Evolutionary conservation across 1,140 invertebrate genomes (phyloP).

Genomic region (Drosophila mauritiana): DNA sequence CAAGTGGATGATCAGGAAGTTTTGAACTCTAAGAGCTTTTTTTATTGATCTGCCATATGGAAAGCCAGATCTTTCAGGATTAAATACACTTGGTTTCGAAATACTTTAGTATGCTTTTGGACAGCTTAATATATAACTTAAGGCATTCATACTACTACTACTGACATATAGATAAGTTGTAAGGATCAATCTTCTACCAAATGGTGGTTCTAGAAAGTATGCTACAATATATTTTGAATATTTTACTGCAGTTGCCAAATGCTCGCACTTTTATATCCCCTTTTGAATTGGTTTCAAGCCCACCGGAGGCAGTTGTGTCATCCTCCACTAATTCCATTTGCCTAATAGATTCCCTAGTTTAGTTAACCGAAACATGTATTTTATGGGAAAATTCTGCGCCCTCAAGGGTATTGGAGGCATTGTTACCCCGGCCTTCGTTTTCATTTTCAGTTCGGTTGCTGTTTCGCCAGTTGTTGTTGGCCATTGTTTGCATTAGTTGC

Average conservation of each 20-base stretch:
- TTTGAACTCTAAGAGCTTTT: too few species aligned
- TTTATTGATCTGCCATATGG: too few species aligned
- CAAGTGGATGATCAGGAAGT: too few species aligned
- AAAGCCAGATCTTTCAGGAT: too few species aligned
- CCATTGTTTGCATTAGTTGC: too few species aligned
- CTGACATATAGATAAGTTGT: too few species aligned
- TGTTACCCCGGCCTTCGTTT: slow-evolving; percentile 16
- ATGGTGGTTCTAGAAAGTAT: neutral
- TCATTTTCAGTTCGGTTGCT: slow-evolving; percentile 24
- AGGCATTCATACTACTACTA: too few species aligned
- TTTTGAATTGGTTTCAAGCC: neutral
- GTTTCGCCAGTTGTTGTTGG: slow-evolving; percentile 19
- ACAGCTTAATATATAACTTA: neutral
- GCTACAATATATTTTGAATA: neutral
- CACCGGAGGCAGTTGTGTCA: neutral
- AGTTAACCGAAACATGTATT: neutral
- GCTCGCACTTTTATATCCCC: neutral
- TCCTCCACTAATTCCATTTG: neutral
- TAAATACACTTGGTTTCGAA: too few species aligned
- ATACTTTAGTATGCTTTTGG: neutral
- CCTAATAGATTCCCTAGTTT: neutral
- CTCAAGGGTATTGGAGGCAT: slow-evolving; percentile 21
- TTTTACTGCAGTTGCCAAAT: neutral
- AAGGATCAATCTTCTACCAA: too few species aligned
- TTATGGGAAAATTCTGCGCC: neutral